Base-by-base conservation (phyloP, 2,888 invertebrate species). In the Drosophila atripex region DNA sequence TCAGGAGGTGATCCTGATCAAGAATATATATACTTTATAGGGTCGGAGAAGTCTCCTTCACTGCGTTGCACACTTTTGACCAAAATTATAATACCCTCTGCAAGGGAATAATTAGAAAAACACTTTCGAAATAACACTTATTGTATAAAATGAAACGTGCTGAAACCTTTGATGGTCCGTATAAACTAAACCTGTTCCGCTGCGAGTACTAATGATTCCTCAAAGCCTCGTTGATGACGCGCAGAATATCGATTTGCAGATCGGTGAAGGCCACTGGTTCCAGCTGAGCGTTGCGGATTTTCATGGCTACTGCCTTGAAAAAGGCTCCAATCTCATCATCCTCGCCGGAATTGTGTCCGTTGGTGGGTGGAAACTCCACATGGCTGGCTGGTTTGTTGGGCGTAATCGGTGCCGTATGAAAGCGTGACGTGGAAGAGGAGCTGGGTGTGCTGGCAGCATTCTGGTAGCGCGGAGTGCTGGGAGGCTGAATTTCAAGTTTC, bases 311-410 rank as follows among this genome's bases (percentile, higher is more conserved):
- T 9, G 90, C 90, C 66, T 84, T 89, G 28, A 91, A 91, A 60
- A 91, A 91, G 54, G 89, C 89, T 8, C 90, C 91, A 2, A 91
- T 88, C 72, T 91, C 91, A 76, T 91, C 91, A 54, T 89, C 90
- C 11, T 90, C 90, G 7, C 60, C 54, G 32, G 49, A 25, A 53
- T 28, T 71, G 51, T 35, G 59, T 39, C 46, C 55, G 41, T 30
- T 59, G 39, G 18, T 30, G 65, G 51, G n/a, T 8, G 66, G 51
- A 8, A 52, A 65, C 38, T 65, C 65, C 45, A 41, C 30, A 21
- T 68, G 69, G 45, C 1, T 47, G 50, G 14, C 7, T 3, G 49
- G 49, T n/a, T 66, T 63, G 18, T 28, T 54, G 8, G 54, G 54
- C n/a, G 64, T 71, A 21, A 49, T 76, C 45, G 39, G 45, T 14